phyloP scores from a whole-genome alignment of 2,797 vertebrate species.

The Cheirogaleus major region DNA sequence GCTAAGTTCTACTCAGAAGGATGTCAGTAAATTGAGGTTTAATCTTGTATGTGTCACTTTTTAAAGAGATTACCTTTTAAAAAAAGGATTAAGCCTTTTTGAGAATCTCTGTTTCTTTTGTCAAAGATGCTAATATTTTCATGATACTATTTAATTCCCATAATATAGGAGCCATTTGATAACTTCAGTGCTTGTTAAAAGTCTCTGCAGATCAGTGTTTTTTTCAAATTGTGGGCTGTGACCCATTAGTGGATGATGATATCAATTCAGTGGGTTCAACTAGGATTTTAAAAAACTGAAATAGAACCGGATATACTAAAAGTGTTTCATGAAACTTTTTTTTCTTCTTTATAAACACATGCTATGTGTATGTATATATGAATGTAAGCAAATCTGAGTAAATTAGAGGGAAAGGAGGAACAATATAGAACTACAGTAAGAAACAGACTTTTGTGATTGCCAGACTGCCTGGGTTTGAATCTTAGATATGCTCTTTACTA shows the following conservation, averaged over 20 bases:
- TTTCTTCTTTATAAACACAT: neutral
- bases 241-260: neutral
- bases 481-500: neutral
- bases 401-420: neutral
- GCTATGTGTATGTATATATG: neutral
- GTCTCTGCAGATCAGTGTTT: neutral
- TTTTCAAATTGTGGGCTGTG: neutral
- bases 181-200: neutral
- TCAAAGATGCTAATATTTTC: neutral
- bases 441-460: neutral
- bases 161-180: neutral
- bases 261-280: neutral
- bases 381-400: neutral
- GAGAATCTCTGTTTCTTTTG: neutral
- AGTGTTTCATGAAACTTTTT: neutral
- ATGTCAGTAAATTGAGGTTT: neutral
- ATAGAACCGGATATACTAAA: neutral
- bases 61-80: neutral
- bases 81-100: neutral
- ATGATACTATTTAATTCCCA: neutral
- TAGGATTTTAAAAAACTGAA: neutral
- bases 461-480: neutral
- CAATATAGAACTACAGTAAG: neutral
- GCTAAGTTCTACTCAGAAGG: neutral
- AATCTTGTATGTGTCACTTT: neutral